Evolutionary conservation across 2,113 vertebrate genomes (phyloP).

Genomic region (Ptyas mucosa): DNA sequence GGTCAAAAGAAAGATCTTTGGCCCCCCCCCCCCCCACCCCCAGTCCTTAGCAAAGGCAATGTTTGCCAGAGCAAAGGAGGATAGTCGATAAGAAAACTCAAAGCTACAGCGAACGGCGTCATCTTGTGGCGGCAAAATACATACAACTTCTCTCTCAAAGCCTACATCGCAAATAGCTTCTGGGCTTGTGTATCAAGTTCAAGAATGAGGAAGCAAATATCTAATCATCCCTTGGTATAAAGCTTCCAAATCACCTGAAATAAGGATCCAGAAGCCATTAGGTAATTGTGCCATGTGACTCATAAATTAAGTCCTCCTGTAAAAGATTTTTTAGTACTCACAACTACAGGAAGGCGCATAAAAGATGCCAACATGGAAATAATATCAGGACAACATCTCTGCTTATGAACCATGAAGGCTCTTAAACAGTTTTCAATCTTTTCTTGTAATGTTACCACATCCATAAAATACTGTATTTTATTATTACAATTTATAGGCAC

Average conservation of each 20-base stretch:
- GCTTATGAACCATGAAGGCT: background rate
- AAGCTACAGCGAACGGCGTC: slow-evolving; percentile 44
- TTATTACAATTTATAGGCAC: background rate
- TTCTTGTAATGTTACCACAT: slow-evolving; percentile 3
- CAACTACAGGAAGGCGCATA: background rate
- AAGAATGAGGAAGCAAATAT: background rate
- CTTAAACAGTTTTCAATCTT: background rate
- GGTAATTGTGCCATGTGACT: background rate
- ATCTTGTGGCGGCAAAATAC: slow-evolving; percentile 58
- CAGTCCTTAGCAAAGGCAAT: background rate
- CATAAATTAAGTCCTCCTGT: accelerated
- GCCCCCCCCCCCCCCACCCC: background rate
- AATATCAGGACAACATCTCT: background rate
- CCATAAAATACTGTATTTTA: slow-evolving; percentile 28
- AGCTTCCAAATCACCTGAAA: background rate
- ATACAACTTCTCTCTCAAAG: background rate
- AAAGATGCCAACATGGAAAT: background rate
- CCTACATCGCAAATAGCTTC: background rate
- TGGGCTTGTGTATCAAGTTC: no score
- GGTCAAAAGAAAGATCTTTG: background rate
- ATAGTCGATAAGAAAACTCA: background rate
- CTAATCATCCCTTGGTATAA: background rate
- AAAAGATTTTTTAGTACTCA: accelerated
- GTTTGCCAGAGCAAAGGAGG: background rate
- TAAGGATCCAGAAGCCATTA: background rate